Evolutionary conservation across 1,140 invertebrate species (phyloP), one percentile per base, ranked within the genome.

Genomic region (Brachystomella parvula): DNA sequence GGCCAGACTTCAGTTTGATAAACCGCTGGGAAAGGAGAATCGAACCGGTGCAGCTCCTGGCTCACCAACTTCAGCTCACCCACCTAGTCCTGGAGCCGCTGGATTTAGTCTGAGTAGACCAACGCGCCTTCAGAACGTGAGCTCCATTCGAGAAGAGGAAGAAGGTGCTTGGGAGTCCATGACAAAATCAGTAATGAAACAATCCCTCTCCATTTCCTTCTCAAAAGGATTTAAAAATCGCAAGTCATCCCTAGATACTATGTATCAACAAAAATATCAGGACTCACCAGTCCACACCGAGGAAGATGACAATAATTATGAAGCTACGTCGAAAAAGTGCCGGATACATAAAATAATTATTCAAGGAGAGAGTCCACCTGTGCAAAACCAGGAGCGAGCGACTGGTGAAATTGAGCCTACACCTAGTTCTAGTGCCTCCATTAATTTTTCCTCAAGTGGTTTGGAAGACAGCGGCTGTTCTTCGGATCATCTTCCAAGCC

Each of bases 1-100:
- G 57, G 75, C 79, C 0, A 74, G 76, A 58, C 73, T 81, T 6
- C 77, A 77, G 65, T 81, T 81, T 64, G 75, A 73, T 31, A 74
- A 74, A 32, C 67, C 74, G 53, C 49, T 66, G 39, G 74, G 74
- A 29, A 73, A 72, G 47, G 70, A 74, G 57, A 73, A 72, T 63
- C 65, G 73, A 21, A 68, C 68, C 53, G 72, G 65, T 9, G 32
- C 39, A 17, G 3, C 67, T 58, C 31, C 57, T 12, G 32, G 47
- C 35, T 63, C 56, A 63, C 66, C 33, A 63, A 53, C 31, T 65
- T 64, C n/a, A 32, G 56, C 17, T 12, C 26, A 31, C 63, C 35
- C 33, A 59, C 57, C 33, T 63, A 33, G 24, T 31, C 60, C 49
- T 68, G 61, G 17, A 59, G 62, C 30, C 56, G 47, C 62, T 30